Evolutionary conservation across 2,113 vertebrate genomes (phyloP), one percentile per base, ranked within the genome.

Genomic region (Mesembrinibis cayennensis): DNA sequence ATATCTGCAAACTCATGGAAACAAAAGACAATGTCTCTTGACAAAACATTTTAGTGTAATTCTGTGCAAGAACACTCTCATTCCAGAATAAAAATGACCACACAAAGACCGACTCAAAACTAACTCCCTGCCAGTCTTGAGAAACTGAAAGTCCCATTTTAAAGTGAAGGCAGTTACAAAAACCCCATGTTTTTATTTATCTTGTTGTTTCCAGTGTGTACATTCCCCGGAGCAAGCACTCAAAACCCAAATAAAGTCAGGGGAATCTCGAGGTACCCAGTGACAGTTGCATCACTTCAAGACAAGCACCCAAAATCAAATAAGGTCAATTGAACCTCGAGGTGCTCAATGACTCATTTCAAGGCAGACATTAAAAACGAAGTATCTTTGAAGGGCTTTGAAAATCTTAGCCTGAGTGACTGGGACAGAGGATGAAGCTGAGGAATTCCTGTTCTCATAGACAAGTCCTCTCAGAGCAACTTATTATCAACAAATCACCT

Each of bases 21-120:
- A 97, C 95, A 96, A 96, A 96, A 94, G 94, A 95, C 95, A 96
- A 91, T 95, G 91, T 71, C 65, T 95, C 93, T 87, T 71, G 91
- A 95, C 95, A 95, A 90, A 87, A 96, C 63, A 74, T 94, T 73
- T 95, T 16, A 45, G 87, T 79, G 72, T 67, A 93, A 93, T 71
- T 96, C 89, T 94, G 69, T 86, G 83, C 89, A 91, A 87, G 93
- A 96, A 55, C 59, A 14, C 69, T 74, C 81, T 94, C 70, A 55
- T 95, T 94, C 65, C 91, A 94, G 91, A 95, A 84, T 6, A 84
- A 91, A 91, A 95, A 92, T 96, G 94, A 95, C 95, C 96, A 96
- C 95, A 96, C 96, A 96, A 94, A 93, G 93, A 95, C 90, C 86
- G 89, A 92, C 87, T 94, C 89, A 91, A 95, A 96, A 74, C 69